Base-by-base conservation (phyloP, 1,140 invertebrate species). In the Ditylenchus dipsaci region DNA sequence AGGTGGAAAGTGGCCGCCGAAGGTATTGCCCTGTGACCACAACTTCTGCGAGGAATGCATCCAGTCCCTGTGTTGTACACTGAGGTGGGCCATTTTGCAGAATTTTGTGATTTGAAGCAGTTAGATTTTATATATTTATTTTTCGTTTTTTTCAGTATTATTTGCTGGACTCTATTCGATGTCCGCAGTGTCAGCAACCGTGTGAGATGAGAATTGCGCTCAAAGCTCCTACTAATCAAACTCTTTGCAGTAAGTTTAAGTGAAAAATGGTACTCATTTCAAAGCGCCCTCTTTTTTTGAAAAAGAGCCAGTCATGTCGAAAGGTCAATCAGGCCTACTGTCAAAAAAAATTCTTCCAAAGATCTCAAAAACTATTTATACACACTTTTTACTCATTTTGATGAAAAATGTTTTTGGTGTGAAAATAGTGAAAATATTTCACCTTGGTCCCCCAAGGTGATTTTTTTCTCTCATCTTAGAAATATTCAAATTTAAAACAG, bases 71-170 rank as follows among this genome's bases (percentile, higher is more conserved):
- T 77, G 70, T 49, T 63, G 49, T 74, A 79, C 70, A 67, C 71
- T 29, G 58, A 79, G 67, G 76, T 78, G 61, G 72, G 68, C 72
- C 21, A 23, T 49, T 56, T n/a, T 45, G 43, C n/a, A 45, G n/a
- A n/a, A n/a, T n/a, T n/a, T n/a, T n/a, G n/a, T 56, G 29, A 23
- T 56, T 56, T 56, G 21, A 56, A 47, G 21, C 45, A 47, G 45
- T 21, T 47, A 21, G 45, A 47, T 15, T 15, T 47, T 47, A 47
- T 15, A 47, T 47, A n/a, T n/a, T n/a, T n/a, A n/a, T n/a, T n/a
- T n/a, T n/a, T n/a, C n/a, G n/a, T n/a, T n/a, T 65, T 9, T 68
- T 76, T 77, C 57, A 80, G 78, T 80, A 74, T 64, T 78, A 79
- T 57, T 68, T 79, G n/a, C 65, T 80, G 11, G 78, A 80, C 49